Conservation (phyloP, 2,888 invertebrate genomes). For the Tanypteryx hageni region DNA sequence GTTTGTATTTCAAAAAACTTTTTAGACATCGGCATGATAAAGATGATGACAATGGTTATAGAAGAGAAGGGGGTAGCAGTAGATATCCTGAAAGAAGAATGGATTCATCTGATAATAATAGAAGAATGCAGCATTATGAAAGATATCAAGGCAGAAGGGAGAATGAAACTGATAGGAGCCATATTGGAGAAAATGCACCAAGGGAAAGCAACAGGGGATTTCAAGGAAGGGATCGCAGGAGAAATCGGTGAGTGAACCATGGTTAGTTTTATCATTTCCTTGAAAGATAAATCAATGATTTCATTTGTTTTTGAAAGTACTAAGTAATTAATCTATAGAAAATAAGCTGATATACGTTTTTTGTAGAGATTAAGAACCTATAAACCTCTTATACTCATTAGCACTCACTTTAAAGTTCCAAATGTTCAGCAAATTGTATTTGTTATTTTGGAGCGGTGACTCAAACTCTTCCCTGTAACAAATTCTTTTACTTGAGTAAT, state of each 20-base stretch:
- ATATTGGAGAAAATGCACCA: not conserved
- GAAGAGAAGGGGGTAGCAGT: slow-evolving; percentile 63
- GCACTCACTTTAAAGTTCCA: too few relatives aligned
- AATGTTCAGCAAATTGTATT: too few relatives aligned
- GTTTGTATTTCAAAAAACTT: slow-evolving; percentile 21
- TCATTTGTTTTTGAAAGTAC: too few relatives aligned
- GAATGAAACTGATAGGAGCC: slow-evolving; percentile 51
- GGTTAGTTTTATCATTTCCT: not conserved
- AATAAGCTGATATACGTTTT: too few relatives aligned
- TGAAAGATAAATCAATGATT: too few relatives aligned
- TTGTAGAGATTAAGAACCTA: too few relatives aligned
- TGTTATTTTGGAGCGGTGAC: not conserved
- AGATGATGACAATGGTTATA: slow-evolving; percentile 62
- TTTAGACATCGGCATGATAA: slow-evolving; percentile 34
- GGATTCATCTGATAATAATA: slow-evolving; percentile 58
- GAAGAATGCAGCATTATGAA: slow-evolving; percentile 56
- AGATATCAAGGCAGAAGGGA: slow-evolving; percentile 34
- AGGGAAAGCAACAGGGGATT: slow-evolving; percentile 31
- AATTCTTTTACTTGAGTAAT: too few relatives aligned
- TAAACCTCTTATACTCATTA: too few relatives aligned
- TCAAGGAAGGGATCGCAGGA: slow-evolving; percentile 66
- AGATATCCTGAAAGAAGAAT: slow-evolving; percentile 59
- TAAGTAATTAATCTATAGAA: too few relatives aligned
- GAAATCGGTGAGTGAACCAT: slow-evolving; percentile 65
- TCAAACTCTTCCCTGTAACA: too few relatives aligned